These are phyloP conservation scores for Cantharis flavilabris DNA, from an alignment of 2,888 invertebrate species.

Conservation along the genomic window DNA sequence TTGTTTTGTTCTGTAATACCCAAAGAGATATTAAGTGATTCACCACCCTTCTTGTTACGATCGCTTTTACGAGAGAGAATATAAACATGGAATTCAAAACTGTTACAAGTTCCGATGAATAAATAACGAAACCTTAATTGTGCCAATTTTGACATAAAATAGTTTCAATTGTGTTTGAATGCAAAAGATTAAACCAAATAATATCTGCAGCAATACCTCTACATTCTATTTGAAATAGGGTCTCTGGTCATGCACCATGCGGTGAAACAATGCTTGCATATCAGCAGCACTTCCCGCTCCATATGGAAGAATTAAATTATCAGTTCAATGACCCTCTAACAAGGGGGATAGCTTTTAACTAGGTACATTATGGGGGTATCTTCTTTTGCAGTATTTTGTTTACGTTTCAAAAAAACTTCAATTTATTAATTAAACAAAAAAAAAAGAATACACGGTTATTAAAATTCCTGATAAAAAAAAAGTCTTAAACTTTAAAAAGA, in stretches of 20 bases:
- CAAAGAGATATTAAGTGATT: not conserved
- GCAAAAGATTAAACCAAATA: not conserved
- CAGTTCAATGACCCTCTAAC: slow-evolving; percentile 46
- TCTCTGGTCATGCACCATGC: slow-evolving; percentile 2
- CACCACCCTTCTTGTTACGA: not conserved
- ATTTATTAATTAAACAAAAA: not conserved
- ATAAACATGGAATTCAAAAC: not conserved
- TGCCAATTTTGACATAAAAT: not conserved
- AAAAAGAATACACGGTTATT: not conserved
- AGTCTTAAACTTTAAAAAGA: not conserved
- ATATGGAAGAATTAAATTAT: slow-evolving; percentile 49
- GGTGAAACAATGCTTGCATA: slow-evolving; percentile 39
- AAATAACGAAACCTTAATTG: not conserved
- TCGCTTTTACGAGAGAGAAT: not conserved
- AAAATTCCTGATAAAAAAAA: not conserved
- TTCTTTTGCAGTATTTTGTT: slow-evolving; percentile 19
- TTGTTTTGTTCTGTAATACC: not conserved
- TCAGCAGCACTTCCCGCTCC: slow-evolving; percentile 43
- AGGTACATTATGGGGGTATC: slow-evolving; percentile 17
- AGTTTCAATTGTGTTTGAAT: not conserved
- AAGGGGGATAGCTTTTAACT: slow-evolving; percentile 38
- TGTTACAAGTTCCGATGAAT: not conserved
- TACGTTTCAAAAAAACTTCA: not conserved
- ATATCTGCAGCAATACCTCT: not conserved
- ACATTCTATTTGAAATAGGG: not conserved